Evolutionary conservation across 2,113 vertebrate species (phyloP).

Genomic region (Pteropus alecto): DNA sequence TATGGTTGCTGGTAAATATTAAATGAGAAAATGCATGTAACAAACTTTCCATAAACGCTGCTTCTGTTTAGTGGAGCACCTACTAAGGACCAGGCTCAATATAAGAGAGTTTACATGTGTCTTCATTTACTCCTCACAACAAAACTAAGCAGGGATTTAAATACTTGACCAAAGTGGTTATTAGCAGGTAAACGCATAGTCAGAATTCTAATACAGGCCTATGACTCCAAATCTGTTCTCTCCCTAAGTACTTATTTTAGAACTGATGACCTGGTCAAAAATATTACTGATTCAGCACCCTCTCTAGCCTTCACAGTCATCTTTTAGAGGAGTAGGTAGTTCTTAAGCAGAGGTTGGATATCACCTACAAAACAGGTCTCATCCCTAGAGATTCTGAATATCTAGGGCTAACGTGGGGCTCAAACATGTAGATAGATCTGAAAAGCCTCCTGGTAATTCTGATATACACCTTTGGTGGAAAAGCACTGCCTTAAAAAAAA

Average conservation of each 20-base stretch:
- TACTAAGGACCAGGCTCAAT: not conserved
- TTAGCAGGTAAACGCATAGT: not conserved
- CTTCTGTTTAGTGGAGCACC: not conserved
- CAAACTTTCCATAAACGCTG: not conserved
- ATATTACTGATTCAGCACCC: not conserved
- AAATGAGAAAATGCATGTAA: not conserved
- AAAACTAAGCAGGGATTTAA: not conserved
- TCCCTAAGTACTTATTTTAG: not conserved
- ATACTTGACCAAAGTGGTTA: not conserved
- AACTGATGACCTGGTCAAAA: not conserved
- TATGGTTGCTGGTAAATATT: not conserved
- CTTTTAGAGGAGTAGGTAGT: not conserved
- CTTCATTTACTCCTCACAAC: not conserved
- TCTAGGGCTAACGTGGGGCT: not conserved
- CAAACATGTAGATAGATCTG: not conserved
- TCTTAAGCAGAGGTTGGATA: not conserved
- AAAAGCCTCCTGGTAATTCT: constrained; percentile 24
- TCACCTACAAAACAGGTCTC: not conserved
- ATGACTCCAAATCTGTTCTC: not conserved
- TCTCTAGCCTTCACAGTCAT: not conserved
- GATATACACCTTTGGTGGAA: not conserved
- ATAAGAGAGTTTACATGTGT: not conserved
- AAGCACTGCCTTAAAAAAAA: not conserved
- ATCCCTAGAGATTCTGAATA: not conserved
- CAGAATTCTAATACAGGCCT: not conserved